Evolutionary conservation across 1,140 invertebrate species (phyloP), one percentile per base, ranked within the genome.

Genomic region (Brachionus asplanchnoidis): DNA sequence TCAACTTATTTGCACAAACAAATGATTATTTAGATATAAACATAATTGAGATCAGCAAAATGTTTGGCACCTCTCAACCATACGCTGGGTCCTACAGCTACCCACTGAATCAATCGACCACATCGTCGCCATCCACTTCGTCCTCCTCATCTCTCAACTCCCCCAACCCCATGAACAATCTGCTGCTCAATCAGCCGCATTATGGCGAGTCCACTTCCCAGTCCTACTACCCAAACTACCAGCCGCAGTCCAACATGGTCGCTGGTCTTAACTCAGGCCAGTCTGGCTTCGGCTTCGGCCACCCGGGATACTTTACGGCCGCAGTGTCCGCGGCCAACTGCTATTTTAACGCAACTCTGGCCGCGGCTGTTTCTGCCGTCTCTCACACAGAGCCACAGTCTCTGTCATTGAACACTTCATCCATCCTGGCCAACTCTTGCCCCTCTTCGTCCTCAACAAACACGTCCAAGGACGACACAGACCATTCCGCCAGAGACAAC

Each of bases 141-240:
- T 77, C 73, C 11, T 77, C 73, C 3, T 77, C 73, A 28, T 77
- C 73, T 28, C 26, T 50, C 20, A 77, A 77, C 44, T 77, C 73
- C 14, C 73, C 70, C n/a, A 75, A 75, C n/a, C 32, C 73, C 46
- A 50, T 77, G 42, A 50, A 46, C 26, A 50, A 50, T 50, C n/a
- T 77, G 23, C 1, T 50, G 4, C 23, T 50, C 23, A 77, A 77
- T 77, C 73, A 77, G 12, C 8, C 20, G 46, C 73, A 77, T 50
- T 50, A 77, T 28, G 20, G 17, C n/a, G 32, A 32, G 66, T 1
- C 66, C 9, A 68, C 5, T 28, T 32, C 14, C 9, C 68, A 73
- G 36, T 14, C 12, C 9, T 20, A 42, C 20, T 73, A 73, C 17
- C 32, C 17, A 11, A 73, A 73, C 17, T 73, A 73, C 17, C 68